Conservation (phyloP, 2,113 vertebrate genomes). For the Menidia beryllina region DNA sequence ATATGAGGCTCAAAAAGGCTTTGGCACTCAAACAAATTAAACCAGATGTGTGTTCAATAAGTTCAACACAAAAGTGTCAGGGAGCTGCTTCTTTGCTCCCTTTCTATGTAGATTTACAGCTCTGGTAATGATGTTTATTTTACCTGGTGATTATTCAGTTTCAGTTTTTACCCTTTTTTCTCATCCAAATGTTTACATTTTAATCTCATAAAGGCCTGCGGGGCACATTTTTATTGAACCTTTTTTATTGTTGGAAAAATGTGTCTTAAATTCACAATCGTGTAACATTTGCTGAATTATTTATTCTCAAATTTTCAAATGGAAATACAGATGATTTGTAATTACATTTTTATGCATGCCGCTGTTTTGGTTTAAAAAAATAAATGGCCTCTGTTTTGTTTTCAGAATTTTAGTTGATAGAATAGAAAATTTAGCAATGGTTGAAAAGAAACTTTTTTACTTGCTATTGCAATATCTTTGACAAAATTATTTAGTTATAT, state of each 20-base stretch:
- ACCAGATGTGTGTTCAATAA: slow-evolving; percentile 3
- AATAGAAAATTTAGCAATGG: no score
- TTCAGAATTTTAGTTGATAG: no score
- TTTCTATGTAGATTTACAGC: background rate
- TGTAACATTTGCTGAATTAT: background rate
- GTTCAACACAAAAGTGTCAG: background rate
- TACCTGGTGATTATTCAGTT: background rate
- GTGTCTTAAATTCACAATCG: background rate
- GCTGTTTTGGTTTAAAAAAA: no score
- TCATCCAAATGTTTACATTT: background rate
- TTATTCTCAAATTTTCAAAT: slow-evolving; percentile 3
- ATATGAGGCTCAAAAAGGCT: background rate
- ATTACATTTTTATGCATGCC: no score
- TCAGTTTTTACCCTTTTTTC: background rate
- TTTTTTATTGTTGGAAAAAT: background rate
- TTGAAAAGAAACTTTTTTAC: no score
- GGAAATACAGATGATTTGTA: background rate
- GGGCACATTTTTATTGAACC: no score
- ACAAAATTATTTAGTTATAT: background rate
- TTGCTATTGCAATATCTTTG: no score
- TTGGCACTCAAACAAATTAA: background rate
- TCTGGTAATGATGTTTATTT: background rate
- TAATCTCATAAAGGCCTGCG: background rate
- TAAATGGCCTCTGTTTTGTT: no score
- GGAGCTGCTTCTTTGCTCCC: background rate